Evolutionary conservation across 1,140 invertebrate genomes (phyloP).

Genomic region (Portunus trituberculatus): DNA sequence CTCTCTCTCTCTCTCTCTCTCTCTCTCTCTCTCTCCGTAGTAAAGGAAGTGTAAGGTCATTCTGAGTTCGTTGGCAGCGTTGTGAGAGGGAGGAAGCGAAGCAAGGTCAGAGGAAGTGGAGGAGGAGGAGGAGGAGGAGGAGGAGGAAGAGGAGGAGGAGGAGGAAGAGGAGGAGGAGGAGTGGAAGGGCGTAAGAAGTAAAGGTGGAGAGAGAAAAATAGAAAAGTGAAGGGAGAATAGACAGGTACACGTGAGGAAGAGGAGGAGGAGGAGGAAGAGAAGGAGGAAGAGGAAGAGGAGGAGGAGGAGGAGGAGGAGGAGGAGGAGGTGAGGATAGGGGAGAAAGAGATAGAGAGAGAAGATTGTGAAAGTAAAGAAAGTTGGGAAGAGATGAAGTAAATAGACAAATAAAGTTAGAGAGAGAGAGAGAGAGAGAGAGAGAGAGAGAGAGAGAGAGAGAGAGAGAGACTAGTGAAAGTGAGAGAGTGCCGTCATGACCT

Average conservation of each 20-base stretch:
- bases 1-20: constrained; percentile 30
- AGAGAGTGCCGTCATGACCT: neutral
- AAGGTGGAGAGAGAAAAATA: neutral
- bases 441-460: neutral
- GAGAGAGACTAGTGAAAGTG: neutral
- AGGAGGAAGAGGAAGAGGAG: neutral
- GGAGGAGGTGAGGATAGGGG: neutral
- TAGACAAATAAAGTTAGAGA: neutral
- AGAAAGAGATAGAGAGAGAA: neutral
- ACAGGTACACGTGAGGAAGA: neutral
- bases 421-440: constrained; percentile 14
- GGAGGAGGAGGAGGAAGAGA: neutral
- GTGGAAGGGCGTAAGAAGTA: neutral
- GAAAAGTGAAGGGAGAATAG: neutral
- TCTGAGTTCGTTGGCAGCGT: no score
- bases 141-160: neutral
- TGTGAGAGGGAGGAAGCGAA: neutral
- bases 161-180: neutral
- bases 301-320: neutral
- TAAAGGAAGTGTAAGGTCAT: neutral
- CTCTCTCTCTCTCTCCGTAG: neutral
- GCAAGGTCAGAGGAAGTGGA: neutral
- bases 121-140: neutral
- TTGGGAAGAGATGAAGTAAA: neutral
- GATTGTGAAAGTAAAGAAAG: neutral